phyloP scores from a whole-genome alignment of 2,888 invertebrate species.

The Mythimna vitellina region DNA sequence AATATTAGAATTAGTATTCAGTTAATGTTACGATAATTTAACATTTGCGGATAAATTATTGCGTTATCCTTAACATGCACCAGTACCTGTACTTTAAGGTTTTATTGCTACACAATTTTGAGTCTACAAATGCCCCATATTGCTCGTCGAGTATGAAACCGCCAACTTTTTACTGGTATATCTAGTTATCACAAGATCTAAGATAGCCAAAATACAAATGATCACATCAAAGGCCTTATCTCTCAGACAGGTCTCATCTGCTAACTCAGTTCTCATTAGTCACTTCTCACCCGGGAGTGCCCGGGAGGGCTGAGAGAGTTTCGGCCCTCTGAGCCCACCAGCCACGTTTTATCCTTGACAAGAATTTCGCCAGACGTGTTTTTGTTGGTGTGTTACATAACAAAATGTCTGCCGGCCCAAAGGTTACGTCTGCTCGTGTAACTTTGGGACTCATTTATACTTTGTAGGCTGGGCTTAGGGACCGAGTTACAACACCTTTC shows the following conservation, averaged over 20 bases:
- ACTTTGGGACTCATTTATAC: constrained; percentile 19
- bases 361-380: constrained; percentile 53
- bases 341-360: constrained; percentile 38
- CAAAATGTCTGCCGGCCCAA: constrained; percentile 39
- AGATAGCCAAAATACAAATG: too few species aligned
- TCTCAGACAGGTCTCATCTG: constrained; percentile 1
- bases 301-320: neutral
- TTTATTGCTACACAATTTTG: neutral
- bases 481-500: neutral
- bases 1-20: constrained; percentile 8
- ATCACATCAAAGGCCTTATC: neutral
- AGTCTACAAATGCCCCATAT: too few species aligned
- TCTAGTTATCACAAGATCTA: too few species aligned
- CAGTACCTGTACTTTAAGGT: neutral
- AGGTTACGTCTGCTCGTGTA: constrained; percentile 12
- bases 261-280: neutral
- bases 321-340: constrained; percentile 11
- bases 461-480: neutral
- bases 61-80: constrained; percentile 33
- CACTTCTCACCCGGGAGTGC: neutral
- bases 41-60: constrained; percentile 10
- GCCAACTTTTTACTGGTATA: too few species aligned
- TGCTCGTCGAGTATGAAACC: too few species aligned
- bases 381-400: constrained; percentile 53
- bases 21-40: constrained; percentile 3